Evolutionary conservation across 2,888 invertebrate species (phyloP), one percentile per base, ranked within the genome.

Genomic region (Netelia virgata): DNA sequence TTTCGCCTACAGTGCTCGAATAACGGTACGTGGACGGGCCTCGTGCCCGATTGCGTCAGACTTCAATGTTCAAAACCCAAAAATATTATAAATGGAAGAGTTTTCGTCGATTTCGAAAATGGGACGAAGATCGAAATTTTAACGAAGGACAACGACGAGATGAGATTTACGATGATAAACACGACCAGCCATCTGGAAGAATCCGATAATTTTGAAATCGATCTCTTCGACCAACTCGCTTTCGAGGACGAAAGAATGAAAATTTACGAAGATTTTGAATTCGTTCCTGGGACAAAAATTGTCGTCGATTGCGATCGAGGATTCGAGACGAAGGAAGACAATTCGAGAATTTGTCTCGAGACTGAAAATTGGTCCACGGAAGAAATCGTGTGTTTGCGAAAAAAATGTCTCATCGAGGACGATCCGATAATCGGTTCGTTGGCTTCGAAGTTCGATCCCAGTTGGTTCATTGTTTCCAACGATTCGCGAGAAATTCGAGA

Each of bases 21-120:
- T 20, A 94, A 95, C 88, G 96, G 95, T n/a, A 93, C 93, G 64
- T 96, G 96, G 96, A 94, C 94, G 68, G 96, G 96, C 0, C 91
- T 94, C 16, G 94, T 94, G 11, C 95, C 96, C 6, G 91, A 94
- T 84, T 96, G 96, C 89, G 91, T 89, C 36, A 85, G 87, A 3
- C 73, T 90, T 0, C 84, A 76, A 14, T 92, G 92, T 68, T 77
- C 88, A 0, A 75, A 84, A 81, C 92, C 91, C 14, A 79, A 77
- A 10, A 1, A 18, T 0, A 63, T 89, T 1, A 28, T 87, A 43
- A 88, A 90, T 41, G 90, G 87, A 3, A 87, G 64, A 83, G 64
- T 90, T 43, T 87, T 88, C 47, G 47, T 91, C 50, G 81, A 69
- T n/a, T 73, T 66, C 3, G 72, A 59, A 16, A 77, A 86, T 5